Conservation (phyloP, 2,113 vertebrate species). For the Coptodon rendalli region DNA sequence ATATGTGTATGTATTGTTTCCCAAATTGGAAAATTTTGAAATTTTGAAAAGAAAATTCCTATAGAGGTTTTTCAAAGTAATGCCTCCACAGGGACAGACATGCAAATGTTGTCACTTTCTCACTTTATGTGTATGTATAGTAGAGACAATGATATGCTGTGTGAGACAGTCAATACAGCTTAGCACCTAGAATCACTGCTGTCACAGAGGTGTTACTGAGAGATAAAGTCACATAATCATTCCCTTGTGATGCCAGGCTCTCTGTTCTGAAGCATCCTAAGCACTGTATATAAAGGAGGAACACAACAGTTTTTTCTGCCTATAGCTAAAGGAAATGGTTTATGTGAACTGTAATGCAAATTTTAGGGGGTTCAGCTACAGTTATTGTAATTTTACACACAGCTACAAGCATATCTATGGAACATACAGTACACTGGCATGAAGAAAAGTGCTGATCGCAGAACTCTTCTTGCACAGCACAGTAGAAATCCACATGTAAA, state of each 20-base stretch:
- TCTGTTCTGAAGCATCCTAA: not conserved
- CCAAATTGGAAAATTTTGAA: not conserved
- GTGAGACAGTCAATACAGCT: not conserved
- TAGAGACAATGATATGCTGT: not conserved
- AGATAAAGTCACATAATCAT: not conserved
- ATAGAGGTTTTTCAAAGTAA: not conserved
- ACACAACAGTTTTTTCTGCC: not conserved
- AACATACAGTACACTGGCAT: not conserved
- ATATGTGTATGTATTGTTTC: not conserved
- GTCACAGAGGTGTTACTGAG: not conserved
- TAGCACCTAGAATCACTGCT: not conserved
- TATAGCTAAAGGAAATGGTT: not conserved
- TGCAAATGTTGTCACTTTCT: not conserved
- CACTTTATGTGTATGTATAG: not conserved
- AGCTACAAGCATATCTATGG: not conserved
- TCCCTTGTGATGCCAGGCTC: not conserved
- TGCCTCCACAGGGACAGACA: not conserved
- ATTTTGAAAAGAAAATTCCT: not conserved
- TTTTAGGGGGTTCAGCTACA: not conserved
- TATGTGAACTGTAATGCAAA: not conserved
- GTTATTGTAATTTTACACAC: not conserved
- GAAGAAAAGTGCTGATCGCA: not conserved
- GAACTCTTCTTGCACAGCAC: not conserved
- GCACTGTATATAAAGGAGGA: not conserved
- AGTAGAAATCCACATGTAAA: conserved; percentile 1